Evolutionary conservation across 23 tunicate genomes (phyloP).

Genomic region (Trididemnum clinides): DNA sequence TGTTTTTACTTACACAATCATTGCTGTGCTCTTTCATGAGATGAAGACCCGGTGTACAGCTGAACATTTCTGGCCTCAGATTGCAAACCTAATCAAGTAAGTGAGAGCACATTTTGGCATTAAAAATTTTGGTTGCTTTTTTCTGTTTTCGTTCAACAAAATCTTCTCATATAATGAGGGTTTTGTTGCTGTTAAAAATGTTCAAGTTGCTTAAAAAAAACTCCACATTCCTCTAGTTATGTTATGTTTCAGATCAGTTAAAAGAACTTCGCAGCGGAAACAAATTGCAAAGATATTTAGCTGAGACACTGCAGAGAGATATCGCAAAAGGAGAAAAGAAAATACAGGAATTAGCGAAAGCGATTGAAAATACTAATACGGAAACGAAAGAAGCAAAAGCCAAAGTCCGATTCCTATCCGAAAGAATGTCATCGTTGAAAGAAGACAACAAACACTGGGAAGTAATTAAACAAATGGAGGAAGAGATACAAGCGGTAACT

Average conservation of each 20-base stretch:
- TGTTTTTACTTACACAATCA: no score
- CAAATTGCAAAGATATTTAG: slow-evolving; percentile 11
- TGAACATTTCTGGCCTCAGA: no score
- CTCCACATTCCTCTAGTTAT: no score
- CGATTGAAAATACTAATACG: slow-evolving; percentile 34
- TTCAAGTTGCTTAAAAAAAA: no score
- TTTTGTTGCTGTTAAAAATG: no score
- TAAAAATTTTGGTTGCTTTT: no score
- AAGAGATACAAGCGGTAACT: background rate
- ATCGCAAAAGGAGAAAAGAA: slow-evolving; percentile 19
- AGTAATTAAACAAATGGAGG: slow-evolving; percentile 41
- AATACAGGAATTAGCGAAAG: slow-evolving; percentile 31
- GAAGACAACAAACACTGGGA: slow-evolving; percentile 67
- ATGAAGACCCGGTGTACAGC: no score
- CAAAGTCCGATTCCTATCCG: slow-evolving; percentile 36
- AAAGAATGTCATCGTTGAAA: slow-evolving; percentile 47
- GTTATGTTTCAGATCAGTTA: slow-evolving; percentile 26
- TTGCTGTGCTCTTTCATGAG: no score
- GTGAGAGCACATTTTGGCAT: no score
- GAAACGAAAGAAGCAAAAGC: slow-evolving; percentile 49
- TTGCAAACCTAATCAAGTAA: no score
- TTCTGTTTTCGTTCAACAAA: no score
- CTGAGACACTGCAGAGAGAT: slow-evolving; percentile 34
- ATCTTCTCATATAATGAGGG: no score
- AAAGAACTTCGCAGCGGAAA: slow-evolving; percentile 13